Evolutionary conservation across 2,113 vertebrate genomes (phyloP).

Genomic region (Chrysochloris asiatica): DNA sequence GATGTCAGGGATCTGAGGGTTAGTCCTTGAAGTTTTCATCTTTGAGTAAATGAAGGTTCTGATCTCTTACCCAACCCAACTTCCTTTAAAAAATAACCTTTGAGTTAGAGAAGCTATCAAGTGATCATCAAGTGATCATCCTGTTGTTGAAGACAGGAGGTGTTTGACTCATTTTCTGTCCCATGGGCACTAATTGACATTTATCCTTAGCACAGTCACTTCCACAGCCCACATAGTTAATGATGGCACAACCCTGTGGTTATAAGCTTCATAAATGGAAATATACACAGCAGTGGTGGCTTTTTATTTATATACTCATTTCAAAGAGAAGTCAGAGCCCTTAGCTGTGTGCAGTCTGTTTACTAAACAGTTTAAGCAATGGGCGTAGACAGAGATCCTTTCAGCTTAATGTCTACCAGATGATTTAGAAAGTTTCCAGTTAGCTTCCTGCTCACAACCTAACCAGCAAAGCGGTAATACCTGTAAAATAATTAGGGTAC

Average conservation of each 20-base stretch:
- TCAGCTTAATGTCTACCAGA: conserved; percentile 74
- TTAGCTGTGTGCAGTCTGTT: conserved; percentile 74
- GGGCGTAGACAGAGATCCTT: conserved; percentile 70
- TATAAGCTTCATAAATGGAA: conserved; percentile 73
- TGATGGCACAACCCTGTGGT: conserved; percentile 49
- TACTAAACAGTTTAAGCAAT: conserved; percentile 78
- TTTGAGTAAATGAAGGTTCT: conserved; percentile 41
- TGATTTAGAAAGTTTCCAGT: conserved; percentile 70
- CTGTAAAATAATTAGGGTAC: conserved; percentile 79
- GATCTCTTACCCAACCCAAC: not conserved
- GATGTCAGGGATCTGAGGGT: not conserved
- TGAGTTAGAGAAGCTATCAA: conserved; percentile 39
- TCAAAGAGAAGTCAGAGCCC: conserved; percentile 76
- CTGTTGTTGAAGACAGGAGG: conserved; percentile 20
- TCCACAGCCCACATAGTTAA: conserved; percentile 59
- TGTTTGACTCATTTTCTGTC: conserved; percentile 55
- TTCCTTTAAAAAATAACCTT: conserved; percentile 61
- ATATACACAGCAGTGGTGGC: conserved; percentile 69
- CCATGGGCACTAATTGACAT: conserved; percentile 65
- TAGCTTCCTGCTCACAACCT: conserved; percentile 67
- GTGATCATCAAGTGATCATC: conserved; percentile 21
- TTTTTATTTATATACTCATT: conserved; percentile 69
- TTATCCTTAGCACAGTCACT: conserved; percentile 46
- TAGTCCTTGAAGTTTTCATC: not conserved
- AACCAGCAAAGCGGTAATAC: conserved; percentile 71